Evolutionary conservation across 2,888 invertebrate species (phyloP), one percentile per base, ranked within the genome.

Genomic region (Andricus quercusramuli): DNA sequence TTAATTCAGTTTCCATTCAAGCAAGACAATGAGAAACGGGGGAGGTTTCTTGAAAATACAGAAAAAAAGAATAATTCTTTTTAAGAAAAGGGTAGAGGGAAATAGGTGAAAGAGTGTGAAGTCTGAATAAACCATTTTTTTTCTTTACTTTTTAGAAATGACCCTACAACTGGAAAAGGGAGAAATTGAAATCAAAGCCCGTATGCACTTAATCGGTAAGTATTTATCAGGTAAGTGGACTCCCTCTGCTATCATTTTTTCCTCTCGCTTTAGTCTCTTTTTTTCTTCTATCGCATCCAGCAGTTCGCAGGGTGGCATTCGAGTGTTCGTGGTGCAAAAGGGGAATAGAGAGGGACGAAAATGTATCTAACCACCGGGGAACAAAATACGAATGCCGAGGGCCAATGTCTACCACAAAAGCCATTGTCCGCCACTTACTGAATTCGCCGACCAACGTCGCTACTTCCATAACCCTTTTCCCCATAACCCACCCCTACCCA

Each of bases 371-470:
- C 85, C 83, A 84, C 82, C 83, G 83, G 84, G 84, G 85, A 83
- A 83, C 86, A 85, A 86, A 88, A 87, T 85, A 86, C 86, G 87
- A 88, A 86, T 86, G 86, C 87, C 88, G 84, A 85, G 87, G 86
- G 86, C 89, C 91, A 87, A 88, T 90, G 89, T 90, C 91, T 90
- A 90, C 91, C 91, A 87, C 89, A 89, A 89, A 89, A 89, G 88
- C 89, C 89, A 89, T 88, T 89, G 89, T 91, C 89, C 91, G 90
- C 91, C 91, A 91, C 91, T 91, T 91, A 91, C 90, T 90, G 90
- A 90, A 91, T 90, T 90, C 91, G 89, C 89, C 89, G 87, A 86
- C 83, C 81, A 83, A 85, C 84, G 80, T 82, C 79, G 82, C 85
- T 84, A 80, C 82, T 77, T 67, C 78, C 83, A 78, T 78, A 77